These are phyloP conservation scores for Barypeithes pellucidus DNA, from an alignment of 2,888 invertebrate species.

Conservation along the genomic window DNA sequence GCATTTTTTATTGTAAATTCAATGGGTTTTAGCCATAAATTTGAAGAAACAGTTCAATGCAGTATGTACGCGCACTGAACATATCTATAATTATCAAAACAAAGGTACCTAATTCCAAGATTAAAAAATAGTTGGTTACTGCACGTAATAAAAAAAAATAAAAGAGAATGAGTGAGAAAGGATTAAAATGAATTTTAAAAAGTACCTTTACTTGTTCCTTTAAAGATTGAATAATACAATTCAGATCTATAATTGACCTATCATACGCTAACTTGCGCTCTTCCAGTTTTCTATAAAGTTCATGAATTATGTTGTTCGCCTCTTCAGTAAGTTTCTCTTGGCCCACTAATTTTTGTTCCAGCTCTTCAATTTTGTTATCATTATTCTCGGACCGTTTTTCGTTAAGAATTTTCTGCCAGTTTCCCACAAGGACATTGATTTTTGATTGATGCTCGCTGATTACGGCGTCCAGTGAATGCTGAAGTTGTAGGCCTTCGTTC, in stretches of 20 bases:
- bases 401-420: constrained; percentile 61
- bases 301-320: constrained; percentile 57
- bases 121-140: not conserved
- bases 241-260: constrained; percentile 59
- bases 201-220: constrained; percentile 60
- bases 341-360: constrained; percentile 60
- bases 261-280: constrained; percentile 60
- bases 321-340: constrained; percentile 60
- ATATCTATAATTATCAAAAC: not conserved
- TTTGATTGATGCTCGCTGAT: constrained; percentile 61
- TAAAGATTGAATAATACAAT: constrained; percentile 59
- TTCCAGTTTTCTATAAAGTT: constrained; percentile 62
- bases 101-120: not conserved
- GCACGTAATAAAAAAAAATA: too few relatives aligned
- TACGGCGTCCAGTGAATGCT: constrained; percentile 61
- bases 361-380: constrained; percentile 54
- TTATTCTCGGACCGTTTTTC: constrained; percentile 53
- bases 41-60: too few relatives aligned
- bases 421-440: constrained; percentile 60
- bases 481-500: constrained; percentile 61
- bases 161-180: too few relatives aligned
- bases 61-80: too few relatives aligned
- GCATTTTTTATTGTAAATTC: too few relatives aligned
- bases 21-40: too few relatives aligned
- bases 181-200: too few relatives aligned